These are phyloP conservation scores for Acrocephalus arundinaceus DNA, from an alignment of 2,113 vertebrate genomes.

Conservation along the genomic window DNA sequence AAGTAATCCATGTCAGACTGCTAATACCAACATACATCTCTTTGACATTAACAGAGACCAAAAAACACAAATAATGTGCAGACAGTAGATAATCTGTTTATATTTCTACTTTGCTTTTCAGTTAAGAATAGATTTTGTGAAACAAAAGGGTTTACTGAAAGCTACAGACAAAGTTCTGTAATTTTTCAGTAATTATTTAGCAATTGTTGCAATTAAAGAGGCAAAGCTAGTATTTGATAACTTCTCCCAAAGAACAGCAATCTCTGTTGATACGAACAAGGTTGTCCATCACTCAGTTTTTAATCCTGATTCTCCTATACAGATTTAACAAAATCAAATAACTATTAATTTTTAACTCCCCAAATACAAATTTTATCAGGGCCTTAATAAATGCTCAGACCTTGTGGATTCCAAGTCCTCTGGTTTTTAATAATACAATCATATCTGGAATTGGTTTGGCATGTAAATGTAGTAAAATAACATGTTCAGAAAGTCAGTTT, in stretches of 20 bases:
- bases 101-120: conserved; percentile 14
- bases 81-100: neutral
- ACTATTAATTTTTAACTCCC: neutral
- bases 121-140: conserved; percentile 14
- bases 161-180: neutral
- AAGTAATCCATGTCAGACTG: conserved; percentile 31
- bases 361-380: neutral
- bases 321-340: neutral
- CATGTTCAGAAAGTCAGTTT: neutral
- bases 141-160: conserved; percentile 1
- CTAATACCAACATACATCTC: conserved; percentile 37
- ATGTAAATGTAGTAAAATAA: neutral
- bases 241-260: neutral
- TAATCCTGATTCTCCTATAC: neutral
- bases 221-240: neutral
- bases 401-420: neutral
- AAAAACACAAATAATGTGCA: conserved; percentile 49
- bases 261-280: neutral
- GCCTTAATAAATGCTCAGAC: neutral
- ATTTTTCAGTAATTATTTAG: conserved; percentile 26
- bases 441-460: neutral
- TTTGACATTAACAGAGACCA: conserved; percentile 41
- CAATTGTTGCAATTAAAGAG: neutral
- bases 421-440: neutral
- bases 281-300: neutral